A percentile compares a stretch with the other conserved stretches of the same genome.
Evolutionary conservation across 2,797 vertebrate species (phyloP).

Genomic region (Microcaecilia unicolor): DNA sequence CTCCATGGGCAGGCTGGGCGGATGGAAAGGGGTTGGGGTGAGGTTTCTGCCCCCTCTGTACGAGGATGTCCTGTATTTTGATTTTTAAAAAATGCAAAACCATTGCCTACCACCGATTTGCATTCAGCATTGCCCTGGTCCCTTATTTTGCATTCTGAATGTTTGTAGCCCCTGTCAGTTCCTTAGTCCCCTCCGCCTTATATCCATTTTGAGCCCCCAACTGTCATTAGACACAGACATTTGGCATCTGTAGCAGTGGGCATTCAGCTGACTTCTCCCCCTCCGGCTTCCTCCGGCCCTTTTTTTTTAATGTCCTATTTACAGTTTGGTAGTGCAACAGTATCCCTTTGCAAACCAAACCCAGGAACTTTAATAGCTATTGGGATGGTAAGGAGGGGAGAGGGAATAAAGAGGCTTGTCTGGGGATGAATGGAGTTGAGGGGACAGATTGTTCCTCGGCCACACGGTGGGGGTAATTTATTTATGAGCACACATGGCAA

Average conservation of each 20-base stretch:
- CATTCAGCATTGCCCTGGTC: too few relatives aligned
- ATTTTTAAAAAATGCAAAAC: too few relatives aligned
- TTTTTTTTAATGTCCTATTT: constrained; percentile 52
- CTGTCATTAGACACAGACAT: constrained; percentile 43
- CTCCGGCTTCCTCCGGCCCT: too few relatives aligned
- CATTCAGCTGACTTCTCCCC: constrained; percentile 38
- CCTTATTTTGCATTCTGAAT: too few relatives aligned
- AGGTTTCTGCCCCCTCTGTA: too few relatives aligned
- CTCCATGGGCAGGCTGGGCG: too few relatives aligned
- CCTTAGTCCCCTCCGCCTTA: constrained; percentile 33
- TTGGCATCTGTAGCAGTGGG: constrained; percentile 36
- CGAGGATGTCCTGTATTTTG: too few relatives aligned
- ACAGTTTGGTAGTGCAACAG: constrained; percentile 50
- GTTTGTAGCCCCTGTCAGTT: too few relatives aligned
- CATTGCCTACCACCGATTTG: too few relatives aligned
- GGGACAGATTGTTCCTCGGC: constrained; percentile 47
- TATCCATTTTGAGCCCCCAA: constrained; percentile 42
- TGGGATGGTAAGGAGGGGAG: too few relatives aligned
- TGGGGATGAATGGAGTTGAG: constrained; percentile 44
- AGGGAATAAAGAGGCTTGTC: constrained; percentile 46
- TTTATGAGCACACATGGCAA: constrained; percentile 50
- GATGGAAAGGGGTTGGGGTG: too few relatives aligned
- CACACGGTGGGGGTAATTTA: constrained; percentile 49
- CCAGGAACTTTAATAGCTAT: constrained; percentile 48
- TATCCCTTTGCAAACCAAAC: constrained; percentile 48